A percentile compares a stretch with the other conserved stretches of the same genome.
These are phyloP conservation scores for Tenthredo distinguenda DNA, from an alignment of 2,888 invertebrate genomes.

Conservation along the genomic window DNA sequence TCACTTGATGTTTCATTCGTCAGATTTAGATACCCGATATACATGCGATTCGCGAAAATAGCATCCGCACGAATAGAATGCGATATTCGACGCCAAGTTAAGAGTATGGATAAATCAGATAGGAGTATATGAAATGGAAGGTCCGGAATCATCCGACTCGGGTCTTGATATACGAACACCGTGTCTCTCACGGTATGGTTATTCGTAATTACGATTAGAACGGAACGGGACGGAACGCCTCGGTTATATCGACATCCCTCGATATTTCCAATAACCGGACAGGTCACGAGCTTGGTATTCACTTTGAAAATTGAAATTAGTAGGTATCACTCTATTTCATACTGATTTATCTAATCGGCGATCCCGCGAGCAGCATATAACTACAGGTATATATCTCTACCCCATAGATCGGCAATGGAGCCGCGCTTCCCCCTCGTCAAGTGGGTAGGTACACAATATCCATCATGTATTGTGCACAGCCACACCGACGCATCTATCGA, in stretches of 20 bases:
- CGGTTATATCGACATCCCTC: constrained; percentile 15
- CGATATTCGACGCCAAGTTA: background rate
- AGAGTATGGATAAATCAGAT: background rate
- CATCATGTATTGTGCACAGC: constrained; percentile 30
- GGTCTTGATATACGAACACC: constrained; percentile 6
- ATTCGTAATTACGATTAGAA: constrained; percentile 46
- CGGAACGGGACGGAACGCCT: constrained; percentile 20
- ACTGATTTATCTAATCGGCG: constrained; percentile 52
- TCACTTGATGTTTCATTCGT: background rate
- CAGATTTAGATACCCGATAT: constrained; percentile 1
- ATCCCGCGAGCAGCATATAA: constrained; percentile 33
- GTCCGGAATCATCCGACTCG: background rate
- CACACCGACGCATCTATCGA: background rate
- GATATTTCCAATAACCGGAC: constrained; percentile 42
- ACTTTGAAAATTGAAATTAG: constrained; percentile 53
- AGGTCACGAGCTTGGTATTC: constrained; percentile 50
- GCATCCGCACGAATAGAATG: background rate
- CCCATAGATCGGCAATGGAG: constrained; percentile 18
- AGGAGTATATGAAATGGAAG: background rate
- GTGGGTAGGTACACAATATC: constrained; percentile 37
- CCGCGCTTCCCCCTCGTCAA: constrained; percentile 22
- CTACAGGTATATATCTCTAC: constrained; percentile 28
- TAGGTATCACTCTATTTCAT: constrained; percentile 53
- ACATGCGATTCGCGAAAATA: background rate
- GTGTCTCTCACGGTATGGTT: constrained; percentile 49